Evolutionary conservation across 2,113 vertebrate genomes (phyloP).

Genomic region (Ceratotherium simum): DNA sequence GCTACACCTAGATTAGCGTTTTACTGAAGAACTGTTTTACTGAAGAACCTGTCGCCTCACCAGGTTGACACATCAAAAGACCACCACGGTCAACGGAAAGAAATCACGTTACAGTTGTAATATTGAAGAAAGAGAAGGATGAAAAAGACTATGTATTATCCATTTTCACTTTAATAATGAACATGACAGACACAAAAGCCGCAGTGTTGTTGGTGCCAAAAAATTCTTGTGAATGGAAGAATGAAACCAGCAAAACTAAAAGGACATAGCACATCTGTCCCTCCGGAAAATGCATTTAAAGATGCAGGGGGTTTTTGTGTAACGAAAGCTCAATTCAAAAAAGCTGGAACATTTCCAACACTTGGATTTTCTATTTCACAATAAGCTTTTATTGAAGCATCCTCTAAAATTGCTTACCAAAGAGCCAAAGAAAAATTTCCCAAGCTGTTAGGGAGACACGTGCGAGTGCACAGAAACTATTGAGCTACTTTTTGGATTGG

Average conservation of each 20-base stretch:
- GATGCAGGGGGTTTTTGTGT: background rate
- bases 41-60: too few species aligned
- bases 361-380: background rate
- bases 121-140: background rate
- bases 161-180: background rate
- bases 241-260: background rate
- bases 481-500: background rate
- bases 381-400: background rate
- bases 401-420: background rate
- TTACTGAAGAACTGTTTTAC: background rate
- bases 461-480: background rate
- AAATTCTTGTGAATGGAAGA: background rate
- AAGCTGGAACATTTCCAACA: background rate
- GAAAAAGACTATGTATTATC: background rate
- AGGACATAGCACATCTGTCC: background rate
- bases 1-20: background rate
- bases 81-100: background rate
- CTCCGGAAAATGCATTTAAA: background rate
- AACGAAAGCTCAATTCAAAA: background rate
- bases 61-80: background rate
- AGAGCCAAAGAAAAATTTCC: background rate
- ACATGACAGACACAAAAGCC: background rate
- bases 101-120: background rate
- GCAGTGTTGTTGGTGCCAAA: background rate
- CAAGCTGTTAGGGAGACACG: accelerated